phyloP scores from a whole-genome alignment of 2,113 vertebrate genomes.

The Eolophus roseicapilla region DNA sequence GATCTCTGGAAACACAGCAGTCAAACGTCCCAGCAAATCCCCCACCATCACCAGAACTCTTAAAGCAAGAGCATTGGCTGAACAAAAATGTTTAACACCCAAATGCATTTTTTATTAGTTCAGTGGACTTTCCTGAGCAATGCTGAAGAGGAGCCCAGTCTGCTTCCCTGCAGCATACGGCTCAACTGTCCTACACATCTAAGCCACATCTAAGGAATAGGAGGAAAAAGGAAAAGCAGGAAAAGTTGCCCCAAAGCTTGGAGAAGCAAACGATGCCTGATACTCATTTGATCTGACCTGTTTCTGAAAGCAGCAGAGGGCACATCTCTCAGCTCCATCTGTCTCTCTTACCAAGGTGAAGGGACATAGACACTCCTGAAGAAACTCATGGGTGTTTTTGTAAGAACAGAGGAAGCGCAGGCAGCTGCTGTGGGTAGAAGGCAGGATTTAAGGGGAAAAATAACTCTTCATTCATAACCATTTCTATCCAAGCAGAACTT shows the following conservation, averaged over 20 bases:
- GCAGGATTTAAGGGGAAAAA: background rate
- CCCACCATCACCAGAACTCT: background rate
- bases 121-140: background rate
- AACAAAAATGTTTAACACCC: background rate
- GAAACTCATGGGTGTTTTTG: background rate
- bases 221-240: slow-evolving; percentile 5
- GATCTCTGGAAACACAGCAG: background rate
- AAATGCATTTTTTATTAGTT: background rate
- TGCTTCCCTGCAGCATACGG: background rate
- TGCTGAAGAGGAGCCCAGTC: background rate
- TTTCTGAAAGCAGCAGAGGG: background rate
- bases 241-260: slow-evolving; percentile 3
- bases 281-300: background rate
- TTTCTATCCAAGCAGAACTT: background rate
- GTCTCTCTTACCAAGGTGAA: background rate
- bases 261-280: background rate
- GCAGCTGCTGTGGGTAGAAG: background rate
- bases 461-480: background rate
- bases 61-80: background rate
- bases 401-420: background rate
- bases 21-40: background rate
- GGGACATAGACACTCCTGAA: background rate
- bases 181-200: background rate
- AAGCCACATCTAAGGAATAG: slow-evolving; percentile 31
- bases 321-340: background rate